A percentile compares a stretch with the other conserved stretches of the same genome.
Conservation (phyloP, 2,113 vertebrate genomes). For the Myxocyprinus asiaticus region DNA sequence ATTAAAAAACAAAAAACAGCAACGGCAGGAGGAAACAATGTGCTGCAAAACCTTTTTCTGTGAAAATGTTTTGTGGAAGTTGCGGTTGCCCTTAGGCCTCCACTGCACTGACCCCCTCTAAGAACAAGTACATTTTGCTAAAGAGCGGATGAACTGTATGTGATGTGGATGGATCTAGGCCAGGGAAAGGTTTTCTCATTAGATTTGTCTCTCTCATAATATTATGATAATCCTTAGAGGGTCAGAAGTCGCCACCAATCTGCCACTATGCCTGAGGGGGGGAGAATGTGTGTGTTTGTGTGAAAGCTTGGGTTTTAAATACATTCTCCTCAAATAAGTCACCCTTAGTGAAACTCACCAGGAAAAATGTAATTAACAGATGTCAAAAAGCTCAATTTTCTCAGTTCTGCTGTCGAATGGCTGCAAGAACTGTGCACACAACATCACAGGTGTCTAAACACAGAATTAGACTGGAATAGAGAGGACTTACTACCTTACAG, state of each 20-base stretch:
- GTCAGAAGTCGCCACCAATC: slow-evolving; percentile 39
- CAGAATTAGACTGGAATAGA: slow-evolving; percentile 12
- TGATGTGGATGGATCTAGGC: slow-evolving; percentile 37
- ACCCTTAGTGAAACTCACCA: neutral
- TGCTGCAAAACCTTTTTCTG: slow-evolving; percentile 20
- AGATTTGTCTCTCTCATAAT: slow-evolving; percentile 42
- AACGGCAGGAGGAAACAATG: slow-evolving; percentile 19
- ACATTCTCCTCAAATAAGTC: slow-evolving; percentile 13
- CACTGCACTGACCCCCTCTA: neutral
- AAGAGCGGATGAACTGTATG: slow-evolving; percentile 31
- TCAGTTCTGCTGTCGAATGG: too few species aligned
- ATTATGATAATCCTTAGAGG: slow-evolving; percentile 38
- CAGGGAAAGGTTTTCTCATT: slow-evolving; percentile 40
- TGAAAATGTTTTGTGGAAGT: neutral
- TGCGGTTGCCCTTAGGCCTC: too few species aligned
- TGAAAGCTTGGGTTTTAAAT: neutral
- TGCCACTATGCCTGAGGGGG: slow-evolving; percentile 7
- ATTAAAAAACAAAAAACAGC: neutral
- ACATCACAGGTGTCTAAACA: slow-evolving; percentile 19
- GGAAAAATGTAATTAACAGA: slow-evolving; percentile 12
- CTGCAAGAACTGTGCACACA: neutral
- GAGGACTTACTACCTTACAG: neutral
- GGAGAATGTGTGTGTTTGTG: neutral
- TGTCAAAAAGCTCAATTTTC: neutral
- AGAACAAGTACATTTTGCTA: slow-evolving; percentile 23